These are phyloP conservation scores for Ditula angustiorana DNA, from an alignment of 2,888 invertebrate genomes.

Conservation along the genomic window DNA sequence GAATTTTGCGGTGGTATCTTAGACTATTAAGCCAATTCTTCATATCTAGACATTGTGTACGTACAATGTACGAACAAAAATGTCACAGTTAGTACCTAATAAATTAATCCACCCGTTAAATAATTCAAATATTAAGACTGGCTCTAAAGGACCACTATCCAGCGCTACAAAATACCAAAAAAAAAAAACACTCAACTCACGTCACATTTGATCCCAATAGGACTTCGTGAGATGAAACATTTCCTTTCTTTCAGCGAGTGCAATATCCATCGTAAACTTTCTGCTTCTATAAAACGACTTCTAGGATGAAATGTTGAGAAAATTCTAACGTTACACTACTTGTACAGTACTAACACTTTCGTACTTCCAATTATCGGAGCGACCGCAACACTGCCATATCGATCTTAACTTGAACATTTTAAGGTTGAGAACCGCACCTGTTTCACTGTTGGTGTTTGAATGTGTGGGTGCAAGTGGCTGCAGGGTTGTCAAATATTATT, in stretches of 20 bases:
- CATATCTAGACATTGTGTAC: too few species aligned
- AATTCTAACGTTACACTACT: slow-evolving; percentile 22
- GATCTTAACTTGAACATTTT: neutral
- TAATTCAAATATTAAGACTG: too few species aligned
- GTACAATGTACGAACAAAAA: too few species aligned
- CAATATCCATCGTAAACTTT: neutral
- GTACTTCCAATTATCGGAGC: slow-evolving; percentile 23
- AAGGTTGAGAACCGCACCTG: neutral
- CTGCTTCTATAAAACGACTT: slow-evolving; percentile 25
- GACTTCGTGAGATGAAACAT: neutral
- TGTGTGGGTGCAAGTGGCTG: neutral
- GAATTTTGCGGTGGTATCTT: too few species aligned
- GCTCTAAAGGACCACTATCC: too few species aligned
- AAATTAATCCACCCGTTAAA: too few species aligned
- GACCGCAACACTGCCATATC: neutral
- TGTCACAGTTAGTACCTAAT: too few species aligned
- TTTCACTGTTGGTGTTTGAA: neutral
- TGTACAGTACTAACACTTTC: slow-evolving; percentile 15
- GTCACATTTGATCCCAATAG: too few species aligned
- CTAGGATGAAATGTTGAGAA: slow-evolving; percentile 21
- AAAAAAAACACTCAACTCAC: too few species aligned
- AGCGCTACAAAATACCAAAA: too few species aligned
- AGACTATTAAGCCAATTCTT: too few species aligned
- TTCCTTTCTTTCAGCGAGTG: neutral
- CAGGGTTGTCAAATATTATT: neutral